Evolutionary conservation across 2,888 invertebrate genomes (phyloP), one percentile per base, ranked within the genome.

Genomic region (Leucophora obtusa): DNA sequence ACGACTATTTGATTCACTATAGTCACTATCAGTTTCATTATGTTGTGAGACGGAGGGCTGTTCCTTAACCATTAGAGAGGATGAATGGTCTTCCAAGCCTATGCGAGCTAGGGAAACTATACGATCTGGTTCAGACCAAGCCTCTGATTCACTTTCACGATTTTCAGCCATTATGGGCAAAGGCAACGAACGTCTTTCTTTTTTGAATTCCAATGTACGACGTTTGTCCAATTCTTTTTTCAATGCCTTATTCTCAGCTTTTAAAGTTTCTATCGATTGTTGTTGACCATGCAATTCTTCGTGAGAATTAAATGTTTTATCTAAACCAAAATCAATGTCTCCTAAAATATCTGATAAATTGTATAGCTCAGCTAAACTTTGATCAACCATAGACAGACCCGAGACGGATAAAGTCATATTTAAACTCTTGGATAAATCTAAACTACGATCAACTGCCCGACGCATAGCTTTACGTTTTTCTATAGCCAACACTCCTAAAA

Each of bases 41-140:
- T 79, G 83, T 2, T 70, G 74, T 17, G 83, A 80, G 0, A 84
- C 63, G 1, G 81, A 62, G 15, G 56, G 66, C 11, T 68, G 74
- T 35, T 75, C 71, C 90, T 82, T 82, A 8, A 56, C 75, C 63
- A 85, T 62, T 15, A 79, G 53, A 9, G 86, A 85, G 5, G 82
- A 78, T 2, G 86, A 85, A 21, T 89, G 89, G 63, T 92, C 92
- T 68, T 92, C 92, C 2, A 94, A 86, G 0, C 96, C 96, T 24
- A 96, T 96, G 82, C 96, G 92, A 0, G 95, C 96, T 79, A 94
- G 90, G 0, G 96, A 96, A 2, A 96, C 96, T 78, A 93, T 93
- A 58, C 96, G 92, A 87, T 96, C 96, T 0, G 96, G 96, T 87
- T 96, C 96, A 0, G 96, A 96, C 94, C 96, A 96, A 38, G 95